Evolutionary conservation across 2,797 vertebrate species (phyloP).

Genomic region (Epinephelus coioides): DNA sequence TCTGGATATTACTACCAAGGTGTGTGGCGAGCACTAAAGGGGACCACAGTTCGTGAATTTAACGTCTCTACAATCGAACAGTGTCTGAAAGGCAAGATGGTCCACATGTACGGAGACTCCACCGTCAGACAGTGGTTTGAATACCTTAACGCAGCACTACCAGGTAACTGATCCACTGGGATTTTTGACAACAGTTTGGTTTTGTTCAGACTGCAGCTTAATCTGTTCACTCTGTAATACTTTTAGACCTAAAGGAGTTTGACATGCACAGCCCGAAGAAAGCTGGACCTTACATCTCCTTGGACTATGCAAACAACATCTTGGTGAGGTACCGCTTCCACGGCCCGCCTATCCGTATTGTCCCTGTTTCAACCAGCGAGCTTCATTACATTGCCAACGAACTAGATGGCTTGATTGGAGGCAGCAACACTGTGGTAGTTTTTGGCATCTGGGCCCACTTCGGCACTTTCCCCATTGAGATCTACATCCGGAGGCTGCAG

Average conservation of each 20-base stretch:
- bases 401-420: conserved; percentile 88
- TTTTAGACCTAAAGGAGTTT: conserved; percentile 30
- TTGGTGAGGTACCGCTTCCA: conserved; percentile 90
- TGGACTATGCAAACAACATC: conserved; percentile 89
- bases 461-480: conserved; percentile 91
- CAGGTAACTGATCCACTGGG: conserved; percentile 81
- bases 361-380: conserved; percentile 82
- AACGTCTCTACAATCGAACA: conserved; percentile 84
- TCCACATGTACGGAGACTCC: too few relatives aligned
- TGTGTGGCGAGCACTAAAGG: conserved; percentile 85
- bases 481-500: conserved; percentile 91
- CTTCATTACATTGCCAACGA: conserved; percentile 93
- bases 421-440: conserved; percentile 88
- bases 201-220: background rate
- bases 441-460: conserved; percentile 94
- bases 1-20: conserved; percentile 91
- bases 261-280: conserved; percentile 77
- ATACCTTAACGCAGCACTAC: conserved; percentile 29
- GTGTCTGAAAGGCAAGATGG: too few relatives aligned
- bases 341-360: conserved; percentile 91
- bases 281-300: conserved; percentile 89
- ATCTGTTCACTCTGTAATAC: background rate
- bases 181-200: background rate
- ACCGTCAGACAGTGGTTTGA: too few relatives aligned
- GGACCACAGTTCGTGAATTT: conserved; percentile 85